Evolutionary conservation across 2,113 vertebrate species (phyloP).

Genomic region (Okapia johnstoni): DNA sequence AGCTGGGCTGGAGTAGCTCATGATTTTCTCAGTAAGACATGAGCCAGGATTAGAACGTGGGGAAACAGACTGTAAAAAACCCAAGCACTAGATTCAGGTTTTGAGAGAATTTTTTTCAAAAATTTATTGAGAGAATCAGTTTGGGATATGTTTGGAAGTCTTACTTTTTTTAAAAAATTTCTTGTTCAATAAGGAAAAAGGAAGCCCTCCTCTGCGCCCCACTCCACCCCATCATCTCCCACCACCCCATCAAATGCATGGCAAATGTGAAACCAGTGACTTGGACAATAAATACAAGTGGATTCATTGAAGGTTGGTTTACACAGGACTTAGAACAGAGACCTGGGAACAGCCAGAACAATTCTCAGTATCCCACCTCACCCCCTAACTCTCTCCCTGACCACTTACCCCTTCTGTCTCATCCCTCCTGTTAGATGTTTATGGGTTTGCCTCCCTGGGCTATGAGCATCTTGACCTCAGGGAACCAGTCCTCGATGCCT

Average conservation of each 20-base stretch:
- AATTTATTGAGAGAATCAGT: neutral
- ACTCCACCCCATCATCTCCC: neutral
- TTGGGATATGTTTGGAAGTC: neutral
- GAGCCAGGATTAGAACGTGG: neutral
- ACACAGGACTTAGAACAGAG: neutral
- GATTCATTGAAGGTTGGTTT: neutral
- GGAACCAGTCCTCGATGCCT: neutral
- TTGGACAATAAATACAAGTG: neutral
- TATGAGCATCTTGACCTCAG: neutral
- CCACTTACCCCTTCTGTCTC: fast-evolving
- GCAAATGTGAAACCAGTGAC: neutral
- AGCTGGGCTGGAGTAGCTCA: neutral
- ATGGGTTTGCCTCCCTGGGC: neutral
- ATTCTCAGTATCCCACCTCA: neutral
- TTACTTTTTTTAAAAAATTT: neutral
- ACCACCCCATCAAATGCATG: neutral
- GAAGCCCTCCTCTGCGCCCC: neutral
- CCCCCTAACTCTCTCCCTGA: too few relatives aligned
- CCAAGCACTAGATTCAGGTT: neutral
- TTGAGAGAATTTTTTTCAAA: neutral
- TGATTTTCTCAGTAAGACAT: neutral
- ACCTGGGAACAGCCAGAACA: neutral
- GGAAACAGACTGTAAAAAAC: neutral
- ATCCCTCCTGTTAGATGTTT: neutral
- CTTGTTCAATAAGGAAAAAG: neutral